Evolutionary conservation across 1,140 invertebrate species (phyloP).

Genomic region (Drosophila nigromelanica): DNA sequence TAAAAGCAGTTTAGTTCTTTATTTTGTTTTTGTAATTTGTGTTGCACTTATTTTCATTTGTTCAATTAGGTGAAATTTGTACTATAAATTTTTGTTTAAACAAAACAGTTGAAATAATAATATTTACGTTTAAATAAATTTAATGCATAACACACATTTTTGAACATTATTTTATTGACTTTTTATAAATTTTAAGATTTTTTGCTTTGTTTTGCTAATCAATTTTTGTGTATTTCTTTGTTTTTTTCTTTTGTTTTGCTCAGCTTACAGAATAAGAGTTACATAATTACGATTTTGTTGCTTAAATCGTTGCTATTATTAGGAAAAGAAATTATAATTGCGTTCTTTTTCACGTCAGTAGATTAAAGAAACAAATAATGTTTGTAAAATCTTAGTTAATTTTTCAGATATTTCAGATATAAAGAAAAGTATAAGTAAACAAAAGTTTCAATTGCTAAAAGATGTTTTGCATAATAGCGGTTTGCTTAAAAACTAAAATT

Average conservation of each 20-base stretch:
- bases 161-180: slow-evolving; percentile 82
- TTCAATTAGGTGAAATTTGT: slow-evolving; percentile 55
- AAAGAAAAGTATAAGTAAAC: slow-evolving; percentile 23
- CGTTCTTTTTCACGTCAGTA: slow-evolving; percentile 54
- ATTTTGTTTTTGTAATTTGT: slow-evolving; percentile 21
- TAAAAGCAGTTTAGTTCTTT: slow-evolving; percentile 17
- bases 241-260: slow-evolving; percentile 61
- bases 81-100: slow-evolving; percentile 53
- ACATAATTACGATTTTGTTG: slow-evolving; percentile 61
- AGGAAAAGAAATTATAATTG: slow-evolving; percentile 56
- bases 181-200: slow-evolving; percentile 73
- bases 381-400: slow-evolving; percentile 57
- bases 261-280: slow-evolving; percentile 65
- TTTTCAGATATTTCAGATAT: slow-evolving; percentile 37
- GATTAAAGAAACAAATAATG: slow-evolving; percentile 45
- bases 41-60: slow-evolving; percentile 46
- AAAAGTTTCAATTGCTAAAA: slow-evolving; percentile 32
- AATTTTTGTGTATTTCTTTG: slow-evolving; percentile 67
- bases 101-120: slow-evolving; percentile 76
- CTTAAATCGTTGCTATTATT: slow-evolving; percentile 61
- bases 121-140: slow-evolving; percentile 74
- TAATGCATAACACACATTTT: slow-evolving; percentile 79
- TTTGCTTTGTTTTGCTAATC: slow-evolving; percentile 73
- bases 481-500: slow-evolving; percentile 63
- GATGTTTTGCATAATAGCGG: slow-evolving; percentile 11